phyloP scores from a whole-genome alignment of 2,797 vertebrate genomes.

The Spinus pinus region DNA sequence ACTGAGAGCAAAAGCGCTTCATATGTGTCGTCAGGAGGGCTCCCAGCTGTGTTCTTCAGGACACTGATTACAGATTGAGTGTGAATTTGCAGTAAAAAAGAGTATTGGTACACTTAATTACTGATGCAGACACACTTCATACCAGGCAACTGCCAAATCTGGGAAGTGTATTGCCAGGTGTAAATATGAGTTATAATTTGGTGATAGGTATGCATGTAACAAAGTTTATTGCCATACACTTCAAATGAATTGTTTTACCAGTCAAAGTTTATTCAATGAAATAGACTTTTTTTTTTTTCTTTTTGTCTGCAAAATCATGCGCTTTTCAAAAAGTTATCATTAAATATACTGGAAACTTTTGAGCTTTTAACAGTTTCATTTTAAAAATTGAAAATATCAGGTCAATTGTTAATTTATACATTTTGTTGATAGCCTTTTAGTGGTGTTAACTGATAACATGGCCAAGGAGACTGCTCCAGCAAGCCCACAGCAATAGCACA shows the following conservation, averaged over 20 bases:
- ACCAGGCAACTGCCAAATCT: neutral
- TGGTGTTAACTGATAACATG: neutral
- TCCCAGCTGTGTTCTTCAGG: neutral
- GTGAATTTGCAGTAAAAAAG: neutral
- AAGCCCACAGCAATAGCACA: neutral
- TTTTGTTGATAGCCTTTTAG: neutral
- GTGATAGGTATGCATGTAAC: neutral
- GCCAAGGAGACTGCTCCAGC: neutral
- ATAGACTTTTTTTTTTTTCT: neutral
- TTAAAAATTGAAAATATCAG: neutral
- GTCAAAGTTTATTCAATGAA: neutral
- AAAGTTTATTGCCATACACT: neutral
- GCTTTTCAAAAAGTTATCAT: neutral
- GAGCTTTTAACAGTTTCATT: neutral
- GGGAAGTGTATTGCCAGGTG: neutral
- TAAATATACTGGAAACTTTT: neutral
- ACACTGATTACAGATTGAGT: neutral
- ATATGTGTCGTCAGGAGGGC: neutral
- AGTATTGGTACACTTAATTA: neutral
- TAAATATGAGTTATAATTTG: neutral
- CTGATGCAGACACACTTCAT: neutral
- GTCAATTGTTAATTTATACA: neutral
- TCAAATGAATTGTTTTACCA: neutral
- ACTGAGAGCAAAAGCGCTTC: neutral
- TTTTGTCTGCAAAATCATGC: neutral